Conservation (phyloP, 2,113 vertebrate genomes). For the Hemibagrus wyckioides region DNA sequence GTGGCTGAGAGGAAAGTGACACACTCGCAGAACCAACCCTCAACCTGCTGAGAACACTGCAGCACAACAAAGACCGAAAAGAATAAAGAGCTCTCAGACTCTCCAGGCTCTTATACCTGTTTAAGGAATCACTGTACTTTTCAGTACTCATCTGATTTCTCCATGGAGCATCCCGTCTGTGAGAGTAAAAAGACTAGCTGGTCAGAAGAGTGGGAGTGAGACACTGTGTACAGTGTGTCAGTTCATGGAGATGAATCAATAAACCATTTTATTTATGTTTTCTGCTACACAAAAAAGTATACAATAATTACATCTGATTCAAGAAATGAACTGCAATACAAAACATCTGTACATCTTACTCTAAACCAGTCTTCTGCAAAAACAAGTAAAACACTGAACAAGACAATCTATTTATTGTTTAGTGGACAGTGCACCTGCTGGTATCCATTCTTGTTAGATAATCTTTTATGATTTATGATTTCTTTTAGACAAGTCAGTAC, state of each 20-base stretch:
- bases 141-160: conserved; percentile 89
- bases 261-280: background rate
- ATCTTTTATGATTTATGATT: too few species aligned
- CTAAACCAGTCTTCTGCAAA: background rate
- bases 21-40: conserved; percentile 36
- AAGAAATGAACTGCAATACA: background rate
- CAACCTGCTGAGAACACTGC: conserved; percentile 25
- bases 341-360: background rate
- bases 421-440: background rate
- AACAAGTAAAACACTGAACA: background rate
- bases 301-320: background rate
- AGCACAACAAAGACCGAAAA: conserved; percentile 65
- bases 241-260: background rate
- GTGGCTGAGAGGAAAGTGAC: conserved; percentile 46
- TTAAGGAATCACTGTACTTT: conserved; percentile 83
- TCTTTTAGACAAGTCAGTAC: background rate
- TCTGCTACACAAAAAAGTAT: background rate
- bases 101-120: conserved; percentile 83
- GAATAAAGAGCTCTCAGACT: conserved; percentile 69
- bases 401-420: background rate
- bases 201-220: conserved; percentile 46
- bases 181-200: conserved; percentile 84
- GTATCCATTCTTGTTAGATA: too few species aligned
- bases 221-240: background rate
- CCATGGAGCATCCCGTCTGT: conserved; percentile 90